These are phyloP conservation scores for Pseudorhiza aurosa DNA, from an alignment of 30 jellyfish, hydroid and myxozoan genomes.

Conservation along the genomic window DNA sequence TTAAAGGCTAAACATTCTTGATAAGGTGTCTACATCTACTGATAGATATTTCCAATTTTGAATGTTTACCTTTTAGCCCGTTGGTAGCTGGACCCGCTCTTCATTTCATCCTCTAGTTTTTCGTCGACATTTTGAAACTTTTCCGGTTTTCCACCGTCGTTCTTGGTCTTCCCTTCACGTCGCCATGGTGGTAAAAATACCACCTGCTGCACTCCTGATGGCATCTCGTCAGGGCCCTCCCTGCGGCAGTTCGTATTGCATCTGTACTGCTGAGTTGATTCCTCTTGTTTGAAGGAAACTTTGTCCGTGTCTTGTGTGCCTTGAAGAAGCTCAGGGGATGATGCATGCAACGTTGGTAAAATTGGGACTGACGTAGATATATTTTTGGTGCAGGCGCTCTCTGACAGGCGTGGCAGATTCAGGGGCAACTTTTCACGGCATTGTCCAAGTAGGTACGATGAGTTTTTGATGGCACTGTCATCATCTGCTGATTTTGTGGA, in stretches of 20 bases:
- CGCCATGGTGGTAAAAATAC: conserved; percentile 65
- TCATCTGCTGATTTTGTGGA: neutral
- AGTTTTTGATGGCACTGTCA: neutral
- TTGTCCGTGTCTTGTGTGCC: too few relatives aligned
- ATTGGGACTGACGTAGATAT: conserved; percentile 39
- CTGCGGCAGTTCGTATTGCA: neutral
- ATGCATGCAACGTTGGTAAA: neutral
- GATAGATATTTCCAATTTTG: neutral
- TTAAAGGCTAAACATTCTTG: neutral
- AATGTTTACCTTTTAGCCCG: neutral
- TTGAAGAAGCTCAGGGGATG: neutral
- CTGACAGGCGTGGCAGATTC: neutral
- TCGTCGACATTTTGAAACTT: neutral
- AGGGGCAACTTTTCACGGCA: neutral
- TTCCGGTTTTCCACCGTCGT: neutral
- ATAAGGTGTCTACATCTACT: neutral
- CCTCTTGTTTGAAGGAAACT: neutral
- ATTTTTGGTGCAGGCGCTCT: neutral
- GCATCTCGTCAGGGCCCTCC: neutral
- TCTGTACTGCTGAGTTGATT: neutral
- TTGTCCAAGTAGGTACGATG: neutral
- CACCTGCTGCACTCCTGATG: conserved; percentile 46
- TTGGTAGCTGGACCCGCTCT: neutral
- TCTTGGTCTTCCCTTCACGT: conserved; percentile 1
- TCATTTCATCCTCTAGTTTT: neutral